phyloP scores from a whole-genome alignment of 2,888 invertebrate genomes.

The Drosophila merina region DNA sequence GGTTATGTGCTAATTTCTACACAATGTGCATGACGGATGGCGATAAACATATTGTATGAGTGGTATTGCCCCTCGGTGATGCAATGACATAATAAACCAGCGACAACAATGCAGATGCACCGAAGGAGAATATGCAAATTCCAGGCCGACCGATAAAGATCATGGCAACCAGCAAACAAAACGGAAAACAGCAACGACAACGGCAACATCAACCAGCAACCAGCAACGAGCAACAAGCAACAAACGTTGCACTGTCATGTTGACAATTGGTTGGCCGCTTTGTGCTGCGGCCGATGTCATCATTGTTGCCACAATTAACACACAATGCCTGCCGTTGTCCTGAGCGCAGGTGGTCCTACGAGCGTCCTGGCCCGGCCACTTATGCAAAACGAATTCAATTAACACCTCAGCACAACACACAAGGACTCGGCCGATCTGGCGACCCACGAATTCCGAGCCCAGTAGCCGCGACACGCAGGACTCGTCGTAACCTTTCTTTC shows the following conservation, averaged over 20 bases:
- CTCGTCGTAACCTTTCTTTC: slow-evolving; percentile 42
- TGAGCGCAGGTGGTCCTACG: slow-evolving; percentile 66
- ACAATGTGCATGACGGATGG: slow-evolving; percentile 78
- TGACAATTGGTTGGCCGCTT: slow-evolving; percentile 78
- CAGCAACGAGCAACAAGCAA: slow-evolving; percentile 26
- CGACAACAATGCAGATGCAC: slow-evolving; percentile 51
- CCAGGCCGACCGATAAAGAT: slow-evolving; percentile 68
- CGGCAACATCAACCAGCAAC: slow-evolving; percentile 46
- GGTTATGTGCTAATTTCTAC: slow-evolving; percentile 79
- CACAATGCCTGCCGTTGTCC: slow-evolving; percentile 61
- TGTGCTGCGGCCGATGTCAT: slow-evolving; percentile 66
- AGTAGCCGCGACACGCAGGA: slow-evolving; percentile 57
- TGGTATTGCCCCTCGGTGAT: slow-evolving; percentile 43
- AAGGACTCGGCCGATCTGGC: slow-evolving; percentile 43
- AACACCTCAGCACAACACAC: slow-evolving; percentile 80
- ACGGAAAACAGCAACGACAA: slow-evolving; percentile 50
- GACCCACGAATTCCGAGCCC: slow-evolving; percentile 45
- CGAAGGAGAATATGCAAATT: slow-evolving; percentile 72
- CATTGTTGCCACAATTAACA: slow-evolving; percentile 72
- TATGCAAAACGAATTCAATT: slow-evolving; percentile 84
- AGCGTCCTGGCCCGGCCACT: slow-evolving; percentile 57
- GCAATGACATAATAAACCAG: slow-evolving; percentile 78
- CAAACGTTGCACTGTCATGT: slow-evolving; percentile 79
- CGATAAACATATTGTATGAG: slow-evolving; percentile 65
- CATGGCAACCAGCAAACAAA: slow-evolving; percentile 53